Base-by-base conservation (phyloP, 1,140 invertebrate genomes). In the Drosophila nikananu region DNA sequence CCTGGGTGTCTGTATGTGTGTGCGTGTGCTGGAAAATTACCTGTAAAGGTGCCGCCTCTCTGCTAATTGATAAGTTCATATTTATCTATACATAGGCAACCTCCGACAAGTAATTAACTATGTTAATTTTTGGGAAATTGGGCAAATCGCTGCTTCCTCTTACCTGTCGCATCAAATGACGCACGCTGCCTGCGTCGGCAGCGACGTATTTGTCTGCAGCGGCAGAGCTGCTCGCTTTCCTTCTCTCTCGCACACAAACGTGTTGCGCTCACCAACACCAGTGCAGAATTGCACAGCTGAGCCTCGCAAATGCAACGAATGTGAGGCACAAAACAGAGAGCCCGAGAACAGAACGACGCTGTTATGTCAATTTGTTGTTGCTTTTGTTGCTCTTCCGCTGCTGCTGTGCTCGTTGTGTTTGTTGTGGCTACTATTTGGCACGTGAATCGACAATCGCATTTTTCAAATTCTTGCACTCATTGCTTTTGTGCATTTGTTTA, bases 401-500 rank as follows among this genome's bases (percentile, higher is more conserved):
- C 21, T 44, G 2, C 65, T 10, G 7, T 15, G 23, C n/a, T 44
- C 5, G 25, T 48, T 57, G 37, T 74, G 37, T 21, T 59, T 81
- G 44, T 71, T 81, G 49, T 59, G 65, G 44, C 49, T 81, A 51
- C 37, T 72, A 60, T 75, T 82, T 83, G 83, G 75, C 83, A 87
- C 83, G 83, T 83, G 83, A 86, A 87, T 68, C 60, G 62, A 54
- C 64, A 71, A 63, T 35, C 46, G 68, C 58, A 82, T 86, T 81
- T 75, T 78, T 54, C 25, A 51, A 75, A 86, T 72, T 72, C 52
- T 86, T 86, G 65, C 70, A 72, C 58, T 66, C 41, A 54, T 67
- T 66, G 62, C 68, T 77, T 77, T 65, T 83, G n/a, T 87, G 61
- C 72, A 80, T 89, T 86, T 86, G 77, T 86, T 86, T 86, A 89